Conservation (phyloP, 2,113 vertebrate genomes). For the Chloroceryle aenea region DNA sequence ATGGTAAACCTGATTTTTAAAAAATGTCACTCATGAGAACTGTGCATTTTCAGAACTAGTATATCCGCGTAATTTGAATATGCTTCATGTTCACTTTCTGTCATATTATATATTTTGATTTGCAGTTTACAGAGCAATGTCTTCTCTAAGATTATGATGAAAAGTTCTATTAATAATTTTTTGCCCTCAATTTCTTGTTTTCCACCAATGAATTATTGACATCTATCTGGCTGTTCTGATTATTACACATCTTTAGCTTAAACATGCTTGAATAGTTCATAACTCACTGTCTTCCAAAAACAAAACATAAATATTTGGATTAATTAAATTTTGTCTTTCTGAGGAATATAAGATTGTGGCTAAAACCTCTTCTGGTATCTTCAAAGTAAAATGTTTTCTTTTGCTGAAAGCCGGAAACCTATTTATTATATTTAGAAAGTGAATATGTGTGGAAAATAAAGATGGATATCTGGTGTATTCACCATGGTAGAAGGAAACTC, state of each 20-base stretch:
- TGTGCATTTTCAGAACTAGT: neutral
- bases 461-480: neutral
- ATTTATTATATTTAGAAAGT: conserved; percentile 12
- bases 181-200: neutral
- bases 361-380: conserved; percentile 4
- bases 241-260: conserved; percentile 10
- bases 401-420: conserved; percentile 15
- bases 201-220: neutral
- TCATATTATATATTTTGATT: neutral
- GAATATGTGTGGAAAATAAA: conserved; percentile 24
- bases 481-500: neutral
- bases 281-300: neutral
- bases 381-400: conserved; percentile 3
- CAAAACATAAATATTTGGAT: conserved; percentile 14
- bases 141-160: neutral
- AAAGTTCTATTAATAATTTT: neutral
- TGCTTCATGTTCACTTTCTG: neutral
- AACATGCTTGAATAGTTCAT: conserved; percentile 22
- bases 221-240: neutral
- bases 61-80: neutral
- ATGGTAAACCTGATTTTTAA: neutral
- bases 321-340: conserved; percentile 44
- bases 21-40: neutral
- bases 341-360: neutral
- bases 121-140: neutral